Conservation (phyloP, 2,797 vertebrate genomes). For the Mus caroli region DNA sequence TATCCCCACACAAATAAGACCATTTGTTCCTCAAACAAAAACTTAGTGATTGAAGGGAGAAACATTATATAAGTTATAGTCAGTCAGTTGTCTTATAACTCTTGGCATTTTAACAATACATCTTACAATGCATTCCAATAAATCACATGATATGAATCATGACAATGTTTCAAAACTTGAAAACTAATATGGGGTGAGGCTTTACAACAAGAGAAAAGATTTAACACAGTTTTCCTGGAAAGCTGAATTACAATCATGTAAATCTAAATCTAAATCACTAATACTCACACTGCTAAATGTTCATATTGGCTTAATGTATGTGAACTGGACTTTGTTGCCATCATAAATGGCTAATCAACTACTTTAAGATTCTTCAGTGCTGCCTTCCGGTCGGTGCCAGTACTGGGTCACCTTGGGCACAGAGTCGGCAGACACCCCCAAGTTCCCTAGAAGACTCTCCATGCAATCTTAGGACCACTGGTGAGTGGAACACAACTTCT, state of each 20-base stretch:
- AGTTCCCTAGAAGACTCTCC: too few species aligned
- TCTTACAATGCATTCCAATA: slow-evolving; percentile 35
- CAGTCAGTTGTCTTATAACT: slow-evolving; percentile 25
- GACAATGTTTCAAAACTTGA: slow-evolving; percentile 33
- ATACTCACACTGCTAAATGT: background rate
- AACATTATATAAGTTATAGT: slow-evolving; percentile 15
- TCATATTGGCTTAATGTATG: background rate
- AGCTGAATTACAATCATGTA: background rate
- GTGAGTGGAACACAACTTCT: too few species aligned
- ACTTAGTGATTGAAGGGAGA: slow-evolving; percentile 10
- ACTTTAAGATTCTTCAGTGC: background rate
- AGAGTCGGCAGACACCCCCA: too few species aligned
- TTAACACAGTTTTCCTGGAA: slow-evolving; percentile 24
- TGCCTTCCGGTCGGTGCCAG: too few species aligned
- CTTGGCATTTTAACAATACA: background rate
- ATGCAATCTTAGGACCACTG: too few species aligned
- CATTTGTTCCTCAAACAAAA: slow-evolving; percentile 1
- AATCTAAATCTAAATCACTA: slow-evolving; percentile 8
- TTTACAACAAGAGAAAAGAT: background rate
- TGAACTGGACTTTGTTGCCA: background rate
- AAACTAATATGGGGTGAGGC: background rate
- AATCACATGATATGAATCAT: slow-evolving; percentile 48
- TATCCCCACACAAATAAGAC: background rate
- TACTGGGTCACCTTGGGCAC: too few species aligned
- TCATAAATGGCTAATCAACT: background rate